Evolutionary conservation across 2,888 invertebrate genomes (phyloP).

Genomic region (Unio delphinus): DNA sequence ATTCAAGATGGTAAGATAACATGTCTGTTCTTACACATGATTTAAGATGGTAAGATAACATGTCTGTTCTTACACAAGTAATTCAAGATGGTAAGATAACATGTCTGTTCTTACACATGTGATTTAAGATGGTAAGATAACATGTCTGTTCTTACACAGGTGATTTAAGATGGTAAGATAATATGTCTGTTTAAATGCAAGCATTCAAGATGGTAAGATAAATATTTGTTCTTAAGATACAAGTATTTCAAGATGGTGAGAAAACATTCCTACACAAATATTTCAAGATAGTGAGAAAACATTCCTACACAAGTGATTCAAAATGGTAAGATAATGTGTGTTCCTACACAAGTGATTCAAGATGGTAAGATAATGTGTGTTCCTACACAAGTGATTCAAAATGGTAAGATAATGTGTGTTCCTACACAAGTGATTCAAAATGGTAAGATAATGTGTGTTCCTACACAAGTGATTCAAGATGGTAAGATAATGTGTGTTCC

Average conservation of each 20-base stretch:
- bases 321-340: constrained; percentile 4
- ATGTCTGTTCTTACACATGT: constrained; percentile 17
- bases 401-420: constrained; percentile 41
- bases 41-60: constrained; percentile 52
- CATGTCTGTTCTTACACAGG: constrained; percentile 45
- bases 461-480: no score
- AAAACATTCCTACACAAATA: neutral
- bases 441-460: no score
- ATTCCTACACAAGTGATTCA: no score
- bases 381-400: constrained; percentile 58
- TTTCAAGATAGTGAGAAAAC: no score
- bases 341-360: constrained; percentile 56
- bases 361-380: constrained; percentile 45
- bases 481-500: no score
- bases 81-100: no score
- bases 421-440: no score
- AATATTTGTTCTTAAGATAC: constrained; percentile 47
- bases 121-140: no score
- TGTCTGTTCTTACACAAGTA: constrained; percentile 21
- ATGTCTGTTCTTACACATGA: constrained; percentile 56
- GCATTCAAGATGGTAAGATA: constrained; percentile 59
- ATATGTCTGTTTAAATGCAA: constrained; percentile 47
- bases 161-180: constrained; percentile 54
- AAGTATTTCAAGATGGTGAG: constrained; percentile 59
- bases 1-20: constrained; percentile 54